phyloP scores from a whole-genome alignment of 2,113 vertebrate species.

The Pluvianellus socialis region DNA sequence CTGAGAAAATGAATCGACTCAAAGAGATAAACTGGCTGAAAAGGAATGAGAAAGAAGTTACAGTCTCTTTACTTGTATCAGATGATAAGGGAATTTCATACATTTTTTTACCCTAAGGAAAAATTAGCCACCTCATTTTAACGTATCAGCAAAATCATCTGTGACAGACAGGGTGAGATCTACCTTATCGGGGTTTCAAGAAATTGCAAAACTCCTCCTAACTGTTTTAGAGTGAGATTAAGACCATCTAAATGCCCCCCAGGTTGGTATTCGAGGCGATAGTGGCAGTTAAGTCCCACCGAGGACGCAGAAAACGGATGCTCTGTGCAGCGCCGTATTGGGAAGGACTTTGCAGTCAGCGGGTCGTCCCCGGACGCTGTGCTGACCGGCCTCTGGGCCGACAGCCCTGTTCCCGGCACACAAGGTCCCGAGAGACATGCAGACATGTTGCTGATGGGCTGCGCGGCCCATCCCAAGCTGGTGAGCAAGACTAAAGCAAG shows the following conservation, averaged over 20 bases:
- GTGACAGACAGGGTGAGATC: neutral
- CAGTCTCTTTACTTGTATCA: neutral
- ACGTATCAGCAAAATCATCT: neutral
- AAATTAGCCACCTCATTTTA: neutral
- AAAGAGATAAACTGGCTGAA: neutral
- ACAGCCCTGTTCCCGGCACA: neutral
- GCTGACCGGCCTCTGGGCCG: neutral
- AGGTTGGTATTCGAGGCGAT: neutral
- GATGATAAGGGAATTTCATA: neutral
- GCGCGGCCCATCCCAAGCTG: neutral
- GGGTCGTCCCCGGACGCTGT: neutral
- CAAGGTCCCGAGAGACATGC: neutral
- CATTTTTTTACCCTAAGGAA: neutral
- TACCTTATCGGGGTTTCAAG: neutral
- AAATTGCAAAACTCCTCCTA: neutral
- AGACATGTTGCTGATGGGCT: neutral
- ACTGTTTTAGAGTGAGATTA: neutral
- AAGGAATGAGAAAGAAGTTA: neutral
- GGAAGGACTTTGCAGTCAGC: neutral
- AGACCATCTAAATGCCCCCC: neutral
- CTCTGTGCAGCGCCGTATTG: neutral
- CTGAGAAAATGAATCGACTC: neutral
- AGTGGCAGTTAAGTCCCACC: neutral
- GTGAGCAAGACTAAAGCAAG: neutral
- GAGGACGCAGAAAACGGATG: neutral